Percentiles rank a stretch among this genome's conserved stretches.
These are phyloP conservation scores for Acanthosepion esculentum DNA, from an alignment of 2,888 invertebrate genomes.

Conservation along the genomic window DNA sequence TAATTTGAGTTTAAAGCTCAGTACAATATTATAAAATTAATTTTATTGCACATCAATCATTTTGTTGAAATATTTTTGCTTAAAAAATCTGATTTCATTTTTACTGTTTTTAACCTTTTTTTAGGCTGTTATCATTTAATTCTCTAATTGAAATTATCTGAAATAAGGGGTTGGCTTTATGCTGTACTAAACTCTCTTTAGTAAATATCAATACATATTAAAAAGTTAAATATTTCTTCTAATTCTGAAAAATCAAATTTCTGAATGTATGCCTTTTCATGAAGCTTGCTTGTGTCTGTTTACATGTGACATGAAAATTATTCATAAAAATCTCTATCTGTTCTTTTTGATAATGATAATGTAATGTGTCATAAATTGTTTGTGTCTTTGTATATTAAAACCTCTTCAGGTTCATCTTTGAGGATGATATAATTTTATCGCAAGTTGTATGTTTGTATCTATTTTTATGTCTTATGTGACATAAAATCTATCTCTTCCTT, in stretches of 20 bases:
- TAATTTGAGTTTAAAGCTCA: not conserved
- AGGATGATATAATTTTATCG: not conserved
- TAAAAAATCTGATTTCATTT: too few relatives aligned
- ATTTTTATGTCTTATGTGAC: not conserved
- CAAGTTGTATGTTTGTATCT: not conserved
- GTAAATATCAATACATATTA: too few relatives aligned
- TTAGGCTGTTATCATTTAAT: too few relatives aligned
- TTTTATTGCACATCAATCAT: not conserved
- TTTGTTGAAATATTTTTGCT: too few relatives aligned
- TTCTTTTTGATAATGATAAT: not conserved
- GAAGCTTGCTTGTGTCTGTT: slow-evolving; percentile 36
- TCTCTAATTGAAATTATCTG: too few relatives aligned
- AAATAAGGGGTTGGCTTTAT: too few relatives aligned
- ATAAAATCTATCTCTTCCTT: slow-evolving; percentile 38
- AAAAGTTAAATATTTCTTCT: not conserved
- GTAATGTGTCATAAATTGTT: not conserved
- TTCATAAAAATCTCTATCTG: not conserved
- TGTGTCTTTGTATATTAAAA: not conserved
- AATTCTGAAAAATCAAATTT: not conserved
- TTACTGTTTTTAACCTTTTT: too few relatives aligned
- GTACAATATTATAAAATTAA: not conserved
- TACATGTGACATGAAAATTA: not conserved
- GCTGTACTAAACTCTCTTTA: too few relatives aligned
- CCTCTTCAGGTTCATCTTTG: not conserved
- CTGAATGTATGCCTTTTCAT: not conserved